phyloP scores from a whole-genome alignment of 2,113 vertebrate genomes.

The Ochotona curzoniae region DNA sequence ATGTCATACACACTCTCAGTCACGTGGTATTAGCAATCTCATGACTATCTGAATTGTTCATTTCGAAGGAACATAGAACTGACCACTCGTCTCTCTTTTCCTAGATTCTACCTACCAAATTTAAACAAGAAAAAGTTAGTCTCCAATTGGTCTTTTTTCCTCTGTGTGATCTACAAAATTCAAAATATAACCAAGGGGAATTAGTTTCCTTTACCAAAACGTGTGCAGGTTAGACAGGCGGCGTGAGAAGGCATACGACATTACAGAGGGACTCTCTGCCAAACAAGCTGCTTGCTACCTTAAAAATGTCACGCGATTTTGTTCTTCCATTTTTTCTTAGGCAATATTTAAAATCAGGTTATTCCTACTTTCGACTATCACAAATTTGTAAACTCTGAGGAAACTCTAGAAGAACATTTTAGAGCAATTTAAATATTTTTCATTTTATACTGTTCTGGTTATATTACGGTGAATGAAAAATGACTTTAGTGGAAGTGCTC shows the following conservation, averaged over 20 bases:
- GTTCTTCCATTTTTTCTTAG: neutral
- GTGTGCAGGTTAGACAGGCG: slow-evolving; percentile 33
- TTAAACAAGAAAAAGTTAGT: slow-evolving; percentile 28
- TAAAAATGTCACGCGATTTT: no score
- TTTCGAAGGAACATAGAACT: neutral
- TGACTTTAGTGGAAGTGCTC: neutral
- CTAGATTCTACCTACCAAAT: neutral
- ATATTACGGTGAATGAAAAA: neutral
- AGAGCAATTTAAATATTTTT: neutral
- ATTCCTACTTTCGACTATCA: neutral
- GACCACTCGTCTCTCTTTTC: slow-evolving; percentile 11
- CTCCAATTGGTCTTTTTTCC: neutral
- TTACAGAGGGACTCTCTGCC: neutral
- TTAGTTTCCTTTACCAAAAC: slow-evolving; percentile 57
- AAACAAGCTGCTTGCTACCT: neutral
- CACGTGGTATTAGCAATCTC: neutral
- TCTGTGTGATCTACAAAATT: slow-evolving; percentile 21
- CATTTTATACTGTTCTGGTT: neutral
- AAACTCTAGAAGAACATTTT: slow-evolving; percentile 36
- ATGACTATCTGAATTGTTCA: neutral
- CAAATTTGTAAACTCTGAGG: neutral
- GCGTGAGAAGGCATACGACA: neutral
- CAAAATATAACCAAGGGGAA: slow-evolving; percentile 4
- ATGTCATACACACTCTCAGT: neutral
- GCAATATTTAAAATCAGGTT: neutral